phyloP scores from a whole-genome alignment of 2,113 vertebrate genomes.

The Neotoma lepida region DNA sequence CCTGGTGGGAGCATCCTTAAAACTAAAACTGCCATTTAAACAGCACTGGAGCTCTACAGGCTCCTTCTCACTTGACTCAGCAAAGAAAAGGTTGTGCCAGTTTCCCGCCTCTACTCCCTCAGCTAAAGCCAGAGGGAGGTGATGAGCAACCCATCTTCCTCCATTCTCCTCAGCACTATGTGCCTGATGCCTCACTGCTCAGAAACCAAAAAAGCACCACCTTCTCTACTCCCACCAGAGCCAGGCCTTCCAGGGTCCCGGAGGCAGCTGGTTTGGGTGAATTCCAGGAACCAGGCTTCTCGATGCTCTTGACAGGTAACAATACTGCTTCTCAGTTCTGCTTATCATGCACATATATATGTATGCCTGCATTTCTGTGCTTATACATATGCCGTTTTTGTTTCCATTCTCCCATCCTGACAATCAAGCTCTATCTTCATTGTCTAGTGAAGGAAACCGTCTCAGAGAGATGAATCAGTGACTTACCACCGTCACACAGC shows the following conservation, averaged over 20 bases:
- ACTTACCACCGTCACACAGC: neutral
- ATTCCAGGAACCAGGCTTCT: neutral
- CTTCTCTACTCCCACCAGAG: slow-evolving; percentile 43
- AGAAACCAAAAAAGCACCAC: slow-evolving; percentile 50
- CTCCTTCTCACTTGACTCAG: slow-evolving; percentile 57
- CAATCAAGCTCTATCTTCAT: neutral
- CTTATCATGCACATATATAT: neutral
- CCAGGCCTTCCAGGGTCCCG: slow-evolving; percentile 41
- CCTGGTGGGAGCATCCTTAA: slow-evolving; percentile 48
- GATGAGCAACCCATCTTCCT: slow-evolving; percentile 20
- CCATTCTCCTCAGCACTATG: neutral
- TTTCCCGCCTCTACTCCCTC: neutral
- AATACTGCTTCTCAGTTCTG: neutral
- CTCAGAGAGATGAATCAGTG: neutral
- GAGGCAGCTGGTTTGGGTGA: slow-evolving; percentile 47
- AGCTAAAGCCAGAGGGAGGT: slow-evolving; percentile 27
- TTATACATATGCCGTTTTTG: neutral
- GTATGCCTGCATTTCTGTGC: neutral
- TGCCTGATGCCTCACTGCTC: neutral
- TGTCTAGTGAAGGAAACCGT: neutral
- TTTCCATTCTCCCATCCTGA: slow-evolving; percentile 27
- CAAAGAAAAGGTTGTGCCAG: slow-evolving; percentile 53
- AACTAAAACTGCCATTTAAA: slow-evolving; percentile 40
- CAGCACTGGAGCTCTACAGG: slow-evolving; percentile 23
- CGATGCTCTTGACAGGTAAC: neutral